Conservation (phyloP, 2,888 invertebrate species). For the Encarsia formosa region DNA sequence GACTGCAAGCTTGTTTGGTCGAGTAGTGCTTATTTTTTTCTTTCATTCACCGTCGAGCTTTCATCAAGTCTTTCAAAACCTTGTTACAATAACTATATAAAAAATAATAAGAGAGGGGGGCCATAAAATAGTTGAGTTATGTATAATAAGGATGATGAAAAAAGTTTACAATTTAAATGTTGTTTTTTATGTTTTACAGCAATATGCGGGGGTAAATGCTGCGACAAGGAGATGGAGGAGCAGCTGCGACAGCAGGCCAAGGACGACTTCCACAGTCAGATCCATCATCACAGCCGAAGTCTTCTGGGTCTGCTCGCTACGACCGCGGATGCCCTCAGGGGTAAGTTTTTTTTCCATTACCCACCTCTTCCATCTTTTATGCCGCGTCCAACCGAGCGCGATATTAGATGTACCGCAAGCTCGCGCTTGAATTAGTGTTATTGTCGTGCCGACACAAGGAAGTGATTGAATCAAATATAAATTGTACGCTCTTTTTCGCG, state of each 20-base stretch:
- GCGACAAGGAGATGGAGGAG: conserved; percentile 63
- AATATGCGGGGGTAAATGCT: conserved; percentile 65
- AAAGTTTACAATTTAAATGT: background rate
- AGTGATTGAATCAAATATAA: too few relatives aligned
- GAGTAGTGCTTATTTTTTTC: too few relatives aligned
- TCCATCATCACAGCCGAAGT: conserved; percentile 68
- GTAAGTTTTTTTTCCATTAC: conserved; percentile 54
- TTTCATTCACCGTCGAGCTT: too few relatives aligned
- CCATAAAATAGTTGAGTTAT: too few relatives aligned
- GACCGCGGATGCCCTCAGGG: conserved; percentile 70
- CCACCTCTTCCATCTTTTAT: background rate
- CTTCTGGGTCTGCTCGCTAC: conserved; percentile 71
- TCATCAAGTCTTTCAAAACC: too few relatives aligned
- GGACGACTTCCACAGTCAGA: conserved; percentile 64
- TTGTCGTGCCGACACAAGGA: too few relatives aligned
- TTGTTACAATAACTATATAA: too few relatives aligned
- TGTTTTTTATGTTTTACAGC: conserved; percentile 48
- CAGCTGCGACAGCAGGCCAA: conserved; percentile 59
- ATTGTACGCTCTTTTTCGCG: too few relatives aligned
- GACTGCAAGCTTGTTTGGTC: too few relatives aligned
- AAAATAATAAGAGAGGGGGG: too few relatives aligned
- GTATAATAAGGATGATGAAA: too few relatives aligned
- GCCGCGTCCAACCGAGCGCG: background rate
- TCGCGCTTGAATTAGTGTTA: background rate
- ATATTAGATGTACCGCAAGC: background rate